Percentiles rank a stretch among this genome's conserved stretches.
These are phyloP conservation scores for Embiotoca jacksoni DNA, from an alignment of 2,113 vertebrate genomes.

Conservation along the genomic window DNA sequence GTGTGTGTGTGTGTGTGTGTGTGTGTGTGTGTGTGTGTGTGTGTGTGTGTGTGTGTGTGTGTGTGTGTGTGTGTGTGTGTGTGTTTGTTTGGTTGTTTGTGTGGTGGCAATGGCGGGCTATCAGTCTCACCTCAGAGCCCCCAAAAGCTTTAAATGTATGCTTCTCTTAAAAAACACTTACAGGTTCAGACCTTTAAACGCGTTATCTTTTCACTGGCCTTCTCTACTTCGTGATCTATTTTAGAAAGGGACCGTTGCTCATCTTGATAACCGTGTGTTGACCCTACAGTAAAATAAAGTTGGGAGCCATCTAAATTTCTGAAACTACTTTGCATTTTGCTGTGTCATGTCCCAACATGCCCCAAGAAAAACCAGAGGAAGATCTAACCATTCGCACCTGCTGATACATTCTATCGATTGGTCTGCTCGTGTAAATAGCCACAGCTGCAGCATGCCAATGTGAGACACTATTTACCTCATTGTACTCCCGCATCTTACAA, in stretches of 20 bases:
- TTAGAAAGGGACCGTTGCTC: background rate
- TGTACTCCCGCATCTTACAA: background rate
- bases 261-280: background rate
- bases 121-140: no score
- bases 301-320: background rate
- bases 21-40: no score
- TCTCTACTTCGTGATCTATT: no score
- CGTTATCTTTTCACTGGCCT: no score
- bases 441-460: constrained; percentile 22
- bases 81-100: no score
- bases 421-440: constrained; percentile 12
- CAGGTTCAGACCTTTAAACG: no score
- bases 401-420: constrained; percentile 18
- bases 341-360: background rate
- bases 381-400: background rate
- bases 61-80: no score
- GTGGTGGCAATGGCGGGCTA: no score
- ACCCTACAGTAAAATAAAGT: background rate
- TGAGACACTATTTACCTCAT: background rate
- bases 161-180: no score
- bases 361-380: constrained; percentile 16
- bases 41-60: no score
- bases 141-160: no score
- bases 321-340: constrained; percentile 13
- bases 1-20: no score